These are phyloP conservation scores for Trichogramma dendrolimi DNA, from an alignment of 2,888 invertebrate species.

Conservation along the genomic window DNA sequence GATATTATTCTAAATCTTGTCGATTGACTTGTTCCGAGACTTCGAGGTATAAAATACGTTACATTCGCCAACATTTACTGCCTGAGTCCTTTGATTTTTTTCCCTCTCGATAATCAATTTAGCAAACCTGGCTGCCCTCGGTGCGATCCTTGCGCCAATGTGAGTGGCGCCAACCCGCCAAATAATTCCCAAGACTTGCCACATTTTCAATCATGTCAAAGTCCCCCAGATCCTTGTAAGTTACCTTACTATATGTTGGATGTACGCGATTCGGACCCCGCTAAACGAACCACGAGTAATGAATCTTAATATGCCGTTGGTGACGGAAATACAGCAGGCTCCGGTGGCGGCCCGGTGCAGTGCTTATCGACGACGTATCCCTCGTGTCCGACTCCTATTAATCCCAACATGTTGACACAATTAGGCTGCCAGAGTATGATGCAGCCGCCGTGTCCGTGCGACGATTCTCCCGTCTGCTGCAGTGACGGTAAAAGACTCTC, in stretches of 20 bases:
- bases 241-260: not conserved
- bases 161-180: not conserved
- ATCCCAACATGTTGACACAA: not conserved
- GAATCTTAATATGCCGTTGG: too few relatives aligned
- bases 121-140: not conserved
- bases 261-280: not conserved
- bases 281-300: too few relatives aligned
- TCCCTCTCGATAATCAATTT: too few relatives aligned
- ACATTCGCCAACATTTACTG: too few relatives aligned
- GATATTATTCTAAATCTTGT: too few relatives aligned
- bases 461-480: not conserved
- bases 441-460: not conserved
- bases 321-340: too few relatives aligned
- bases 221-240: conserved; percentile 9
- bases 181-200: not conserved
- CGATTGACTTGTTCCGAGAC: too few relatives aligned
- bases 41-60: too few relatives aligned
- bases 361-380: too few relatives aligned
- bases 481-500: too few relatives aligned
- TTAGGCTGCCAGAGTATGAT: not conserved
- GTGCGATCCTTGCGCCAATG: not conserved
- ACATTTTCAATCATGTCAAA: not conserved
- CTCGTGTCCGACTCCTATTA: not conserved
- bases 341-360: too few relatives aligned
- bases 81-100: too few relatives aligned